Conservation (phyloP, 2,888 invertebrate species). For the Hypselothyrea guttata region DNA sequence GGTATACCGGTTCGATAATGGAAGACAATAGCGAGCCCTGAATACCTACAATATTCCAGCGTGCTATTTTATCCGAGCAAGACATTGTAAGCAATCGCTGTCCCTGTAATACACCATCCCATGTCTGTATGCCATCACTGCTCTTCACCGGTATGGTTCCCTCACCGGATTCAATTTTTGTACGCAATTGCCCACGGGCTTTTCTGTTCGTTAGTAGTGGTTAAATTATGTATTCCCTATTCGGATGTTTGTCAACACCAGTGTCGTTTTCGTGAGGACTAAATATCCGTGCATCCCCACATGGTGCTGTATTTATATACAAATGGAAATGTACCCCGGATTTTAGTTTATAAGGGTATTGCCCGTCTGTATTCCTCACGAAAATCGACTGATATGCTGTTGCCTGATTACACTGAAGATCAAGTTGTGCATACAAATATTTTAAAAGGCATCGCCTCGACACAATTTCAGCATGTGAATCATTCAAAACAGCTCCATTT, state of each 20-base stretch:
- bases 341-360: slow-evolving; percentile 87
- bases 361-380: slow-evolving; percentile 83
- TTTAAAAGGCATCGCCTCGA: slow-evolving; percentile 91
- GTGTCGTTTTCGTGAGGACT: slow-evolving; percentile 91
- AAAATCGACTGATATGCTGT: slow-evolving; percentile 83
- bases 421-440: slow-evolving; percentile 90
- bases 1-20: slow-evolving; percentile 94
- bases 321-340: slow-evolving; percentile 92
- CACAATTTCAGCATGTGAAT: slow-evolving; percentile 98
- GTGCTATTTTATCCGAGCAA: slow-evolving; percentile 97
- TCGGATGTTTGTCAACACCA: slow-evolving; percentile 83
- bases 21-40: slow-evolving; percentile 95
- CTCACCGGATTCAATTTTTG: slow-evolving; percentile 98
- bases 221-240: slow-evolving; percentile 67
- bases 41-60: slow-evolving; percentile 97
- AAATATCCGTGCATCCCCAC: slow-evolving; percentile 97
- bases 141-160: slow-evolving; percentile 95
- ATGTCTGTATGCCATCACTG: slow-evolving; percentile 91
- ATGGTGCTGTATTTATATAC: slow-evolving; percentile 98
- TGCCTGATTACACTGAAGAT: slow-evolving; percentile 84
- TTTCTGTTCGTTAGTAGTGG: slow-evolving; percentile 82
- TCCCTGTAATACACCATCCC: slow-evolving; percentile 90
- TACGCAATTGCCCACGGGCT: slow-evolving; percentile 94
- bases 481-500: slow-evolving; percentile 93
- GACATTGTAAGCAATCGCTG: slow-evolving; percentile 97